Evolutionary conservation across 2,888 invertebrate species (phyloP).

Genomic region (Creontiades dilutus): DNA sequence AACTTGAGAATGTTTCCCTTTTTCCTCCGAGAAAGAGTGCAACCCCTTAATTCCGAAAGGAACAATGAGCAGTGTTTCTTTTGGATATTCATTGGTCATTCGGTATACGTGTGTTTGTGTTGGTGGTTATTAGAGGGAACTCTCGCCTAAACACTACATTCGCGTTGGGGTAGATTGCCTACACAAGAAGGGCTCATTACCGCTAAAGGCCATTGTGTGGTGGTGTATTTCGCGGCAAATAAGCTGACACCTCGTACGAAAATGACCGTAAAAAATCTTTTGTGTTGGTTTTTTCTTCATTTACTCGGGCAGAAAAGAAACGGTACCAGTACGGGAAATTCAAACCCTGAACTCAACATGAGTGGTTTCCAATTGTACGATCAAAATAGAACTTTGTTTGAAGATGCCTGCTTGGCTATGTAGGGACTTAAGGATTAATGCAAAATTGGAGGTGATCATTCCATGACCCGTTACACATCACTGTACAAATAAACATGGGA

Average conservation of each 20-base stretch:
- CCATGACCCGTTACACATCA: too few relatives aligned
- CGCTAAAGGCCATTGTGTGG: not conserved
- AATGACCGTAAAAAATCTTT: not conserved
- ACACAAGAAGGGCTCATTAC: not conserved
- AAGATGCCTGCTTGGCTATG: too few relatives aligned
- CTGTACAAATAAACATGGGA: too few relatives aligned
- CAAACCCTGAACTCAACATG: too few relatives aligned
- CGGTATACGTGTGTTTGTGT: constrained; percentile 5
- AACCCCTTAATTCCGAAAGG: constrained; percentile 5
- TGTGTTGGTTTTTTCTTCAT: too few relatives aligned
- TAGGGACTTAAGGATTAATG: too few relatives aligned
- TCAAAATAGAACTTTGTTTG: too few relatives aligned
- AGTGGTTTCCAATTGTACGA: too few relatives aligned
- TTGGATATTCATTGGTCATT: not conserved
- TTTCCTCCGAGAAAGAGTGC: not conserved
- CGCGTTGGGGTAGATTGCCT: not conserved
- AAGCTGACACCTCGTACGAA: not conserved
- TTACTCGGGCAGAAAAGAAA: too few relatives aligned
- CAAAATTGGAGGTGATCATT: too few relatives aligned
- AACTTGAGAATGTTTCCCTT: constrained; percentile 1
- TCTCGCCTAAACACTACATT: not conserved
- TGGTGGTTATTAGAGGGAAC: not conserved
- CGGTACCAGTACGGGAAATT: too few relatives aligned
- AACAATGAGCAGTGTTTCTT: not conserved
- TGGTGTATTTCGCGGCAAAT: not conserved